Base-by-base conservation (phyloP, 1,140 invertebrate species). In the Cotesia typhae region DNA sequence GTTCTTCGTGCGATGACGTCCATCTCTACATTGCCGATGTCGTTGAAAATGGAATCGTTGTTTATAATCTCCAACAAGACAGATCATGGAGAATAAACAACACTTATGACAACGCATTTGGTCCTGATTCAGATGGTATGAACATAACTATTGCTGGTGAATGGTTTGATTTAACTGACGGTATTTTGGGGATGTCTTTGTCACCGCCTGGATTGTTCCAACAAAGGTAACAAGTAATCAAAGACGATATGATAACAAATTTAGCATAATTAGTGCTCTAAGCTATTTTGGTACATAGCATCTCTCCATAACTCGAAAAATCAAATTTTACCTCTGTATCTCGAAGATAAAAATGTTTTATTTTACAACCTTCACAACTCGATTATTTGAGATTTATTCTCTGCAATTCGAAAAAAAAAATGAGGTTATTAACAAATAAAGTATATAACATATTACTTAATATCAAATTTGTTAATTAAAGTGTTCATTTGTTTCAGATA, bases 21-120 rank as follows among this genome's bases (percentile, higher is more conserved):
- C 81, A 80, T 80, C 79, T 87, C 28, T 88, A 87, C 72, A 81
- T 87, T n/a, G 85, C 85, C 37, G 87, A 88, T 68, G 87, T 88
- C 37, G 78, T 82, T 55, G 77, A 79, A 72, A 80, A 87, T 74
- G 87, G 86, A 17, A 73, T 88, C 3, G 76, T 88, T 63, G 81
- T 88, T 71, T 88, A 85, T 70, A 80, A 85, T 75, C 71, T 83
- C 0, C 71, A 75, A 53, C 66, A 78, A 12, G 78, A 86, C 76
- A 52, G 78, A 59, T 87, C 86, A 4, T 88, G 86, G 85, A 81
- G 87, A 67, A 65, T 87, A 59, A 82, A 85, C 72, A 87, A 87
- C 53, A 87, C 85, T 6, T 71, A 9, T 12, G 82, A 80, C 66
- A 87, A 87, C 67, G 86, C 85, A 36, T 88, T 88, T 64, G 86